Base-by-base conservation (phyloP, 1,140 invertebrate species). In the Drosophila dunni region DNA sequence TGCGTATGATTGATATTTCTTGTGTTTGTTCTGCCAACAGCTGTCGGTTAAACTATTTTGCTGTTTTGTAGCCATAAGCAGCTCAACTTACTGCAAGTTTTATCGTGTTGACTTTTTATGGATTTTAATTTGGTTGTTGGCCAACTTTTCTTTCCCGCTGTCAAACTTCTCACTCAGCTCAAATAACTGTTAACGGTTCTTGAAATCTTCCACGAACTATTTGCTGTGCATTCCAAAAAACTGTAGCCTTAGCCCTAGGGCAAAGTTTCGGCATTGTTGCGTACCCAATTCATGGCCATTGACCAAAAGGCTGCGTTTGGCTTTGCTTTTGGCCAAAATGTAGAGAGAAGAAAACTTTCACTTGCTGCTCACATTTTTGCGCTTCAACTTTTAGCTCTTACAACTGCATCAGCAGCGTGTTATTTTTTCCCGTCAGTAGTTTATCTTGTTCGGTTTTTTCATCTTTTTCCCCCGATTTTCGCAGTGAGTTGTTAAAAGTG, bases 1-100 rank as follows among this genome's bases (percentile, higher is more conserved):
- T 78, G 73, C 83, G 79, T 75, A 78, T 88, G 83, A 88, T 89
- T 88, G 84, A 89, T 89, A 79, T 76, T 63, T 45, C 66, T 86
- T 78, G 11, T 34, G 57, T 34, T 54, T 29, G 24, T 29, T 29
- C 24, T 29, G 24, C 61, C 62, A 64, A 69, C 77, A 74, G 76
- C 54, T 71, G 63, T n/a, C 20, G 15, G 13, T 8, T 10, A 8
- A 24, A 24, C 11, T 33, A 34, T 6, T 15, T 7, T 34, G 13
- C 42, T n/a, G 20, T 53, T 51, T 51, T 24, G 33, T 11, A 11
- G 50, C 11, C 29, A 51, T 34, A 51, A 34, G n/a, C 50, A 45
- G 42, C 15, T 53, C 71, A 57, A 66, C 56, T 54, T 60, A 57
- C 46, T 76, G 50, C 44, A 65, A 69, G 61, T 81, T 69, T 69